Percentiles rank a stretch among this genome's conserved stretches.
Conservation (phyloP, 2,888 invertebrate genomes). For the Listrodromus nycthemerus region DNA sequence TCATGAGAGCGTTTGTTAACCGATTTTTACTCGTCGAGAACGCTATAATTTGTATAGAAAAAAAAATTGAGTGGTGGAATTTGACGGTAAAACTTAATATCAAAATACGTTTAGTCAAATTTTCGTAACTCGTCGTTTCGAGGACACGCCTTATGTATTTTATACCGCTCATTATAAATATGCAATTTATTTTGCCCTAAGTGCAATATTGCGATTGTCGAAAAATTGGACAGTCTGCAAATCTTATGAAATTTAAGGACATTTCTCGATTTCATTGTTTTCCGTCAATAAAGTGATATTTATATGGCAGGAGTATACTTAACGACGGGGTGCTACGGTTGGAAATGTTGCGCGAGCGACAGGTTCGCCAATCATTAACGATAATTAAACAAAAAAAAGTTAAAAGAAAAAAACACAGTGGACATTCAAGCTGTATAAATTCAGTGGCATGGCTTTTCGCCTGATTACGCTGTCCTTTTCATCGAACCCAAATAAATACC, state of each 20-base stretch:
- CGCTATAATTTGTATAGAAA: not conserved
- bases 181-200: not conserved
- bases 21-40: not conserved
- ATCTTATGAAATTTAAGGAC: not conserved
- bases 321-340: not conserved
- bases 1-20: not conserved
- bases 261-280: not conserved
- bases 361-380: constrained; percentile 1
- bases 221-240: not conserved
- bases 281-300: not conserved
- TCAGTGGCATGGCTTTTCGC: not conserved
- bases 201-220: not conserved
- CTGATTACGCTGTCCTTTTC: not conserved
- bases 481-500: not conserved
- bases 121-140: not conserved
- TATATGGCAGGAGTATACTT: not conserved
- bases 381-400: not conserved
- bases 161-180: not conserved
- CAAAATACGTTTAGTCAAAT: not conserved
- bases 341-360: constrained; percentile 8
- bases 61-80: not conserved
- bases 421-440: not conserved
- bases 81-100: not conserved
- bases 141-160: not conserved
- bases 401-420: not conserved